Evolutionary conservation across 2,888 invertebrate genomes (phyloP).

Genomic region (Neria commutata): DNA sequence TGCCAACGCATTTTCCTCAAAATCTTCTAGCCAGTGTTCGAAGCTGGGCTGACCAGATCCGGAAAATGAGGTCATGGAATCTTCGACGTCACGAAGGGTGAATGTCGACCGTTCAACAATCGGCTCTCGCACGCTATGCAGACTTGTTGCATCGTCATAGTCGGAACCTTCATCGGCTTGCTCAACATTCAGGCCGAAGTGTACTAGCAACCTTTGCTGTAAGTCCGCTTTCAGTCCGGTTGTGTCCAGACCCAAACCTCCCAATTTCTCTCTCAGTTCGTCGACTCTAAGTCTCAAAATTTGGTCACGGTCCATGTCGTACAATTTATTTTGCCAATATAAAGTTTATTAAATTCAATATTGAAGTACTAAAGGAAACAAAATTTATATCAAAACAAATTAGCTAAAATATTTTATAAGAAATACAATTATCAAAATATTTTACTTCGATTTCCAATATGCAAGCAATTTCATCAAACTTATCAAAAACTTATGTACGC

Average conservation of each 20-base stretch:
- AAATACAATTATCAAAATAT: too few species aligned
- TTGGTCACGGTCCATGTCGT: not conserved
- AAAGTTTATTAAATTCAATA: too few species aligned
- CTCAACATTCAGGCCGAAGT: not conserved
- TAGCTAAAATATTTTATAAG: too few species aligned
- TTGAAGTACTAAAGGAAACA: too few species aligned
- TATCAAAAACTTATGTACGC: too few species aligned
- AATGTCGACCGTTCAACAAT: conserved; percentile 2
- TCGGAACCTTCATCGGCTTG: not conserved
- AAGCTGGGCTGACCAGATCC: not conserved
- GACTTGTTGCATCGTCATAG: not conserved
- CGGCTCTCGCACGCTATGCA: not conserved
- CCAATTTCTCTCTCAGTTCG: conserved; percentile 3
- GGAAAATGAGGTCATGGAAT: not conserved
- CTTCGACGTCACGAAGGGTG: conserved; percentile 14
- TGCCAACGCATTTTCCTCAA: conserved; percentile 3
- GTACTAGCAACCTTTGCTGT: not conserved
- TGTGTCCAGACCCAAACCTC: not conserved
- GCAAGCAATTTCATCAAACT: too few species aligned
- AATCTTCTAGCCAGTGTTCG: conserved; percentile 6
- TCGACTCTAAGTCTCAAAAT: not conserved
- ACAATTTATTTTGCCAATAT: not conserved
- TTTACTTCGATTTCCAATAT: too few species aligned
- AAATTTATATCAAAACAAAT: too few species aligned
- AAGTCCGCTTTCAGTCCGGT: conserved; percentile 4